phyloP scores from a whole-genome alignment of 2,888 invertebrate genomes.

The Ormia ochracea region DNA sequence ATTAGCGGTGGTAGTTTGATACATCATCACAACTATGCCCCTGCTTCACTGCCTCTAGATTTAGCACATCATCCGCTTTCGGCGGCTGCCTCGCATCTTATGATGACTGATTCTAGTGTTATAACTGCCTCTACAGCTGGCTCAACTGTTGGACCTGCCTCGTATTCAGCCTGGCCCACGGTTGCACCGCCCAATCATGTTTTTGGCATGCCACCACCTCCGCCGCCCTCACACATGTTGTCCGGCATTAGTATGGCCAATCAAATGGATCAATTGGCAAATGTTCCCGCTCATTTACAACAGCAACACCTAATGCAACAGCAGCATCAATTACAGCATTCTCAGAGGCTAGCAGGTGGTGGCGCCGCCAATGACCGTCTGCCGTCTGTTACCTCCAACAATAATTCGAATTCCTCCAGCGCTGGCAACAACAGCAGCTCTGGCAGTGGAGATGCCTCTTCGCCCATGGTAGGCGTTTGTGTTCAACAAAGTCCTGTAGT shows the following conservation, averaged over 20 bases:
- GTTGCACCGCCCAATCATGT: slow-evolving; percentile 56
- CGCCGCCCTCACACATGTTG: slow-evolving; percentile 50
- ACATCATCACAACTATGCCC: slow-evolving; percentile 73
- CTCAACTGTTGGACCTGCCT: slow-evolving; percentile 65
- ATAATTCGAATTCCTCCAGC: slow-evolving; percentile 55
- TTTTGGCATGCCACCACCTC: slow-evolving; percentile 65
- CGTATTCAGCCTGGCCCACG: slow-evolving; percentile 65
- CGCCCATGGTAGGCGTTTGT: slow-evolving; percentile 92
- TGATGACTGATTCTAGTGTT: slow-evolving; percentile 76
- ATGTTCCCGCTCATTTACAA: slow-evolving; percentile 42
- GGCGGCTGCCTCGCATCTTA: slow-evolving; percentile 73
- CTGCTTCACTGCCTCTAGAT: slow-evolving; percentile 75
- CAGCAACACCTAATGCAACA: slow-evolving; percentile 58
- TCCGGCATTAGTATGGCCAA: slow-evolving; percentile 45
- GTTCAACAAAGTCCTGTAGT: slow-evolving; percentile 95
- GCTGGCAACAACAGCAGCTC: slow-evolving; percentile 61
- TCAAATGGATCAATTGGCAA: slow-evolving; percentile 33
- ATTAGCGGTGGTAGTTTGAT: background rate
- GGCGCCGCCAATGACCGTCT: slow-evolving; percentile 24
- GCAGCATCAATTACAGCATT: slow-evolving; percentile 58
- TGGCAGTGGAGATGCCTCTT: slow-evolving; percentile 79
- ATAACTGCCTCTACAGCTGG: slow-evolving; percentile 73
- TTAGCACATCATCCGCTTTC: slow-evolving; percentile 72
- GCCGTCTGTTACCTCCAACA: slow-evolving; percentile 30
- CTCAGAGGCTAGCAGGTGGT: slow-evolving; percentile 47